These are phyloP conservation scores for Datnioides undecimradiatus DNA, from an alignment of 2,113 vertebrate genomes.

Conservation along the genomic window DNA sequence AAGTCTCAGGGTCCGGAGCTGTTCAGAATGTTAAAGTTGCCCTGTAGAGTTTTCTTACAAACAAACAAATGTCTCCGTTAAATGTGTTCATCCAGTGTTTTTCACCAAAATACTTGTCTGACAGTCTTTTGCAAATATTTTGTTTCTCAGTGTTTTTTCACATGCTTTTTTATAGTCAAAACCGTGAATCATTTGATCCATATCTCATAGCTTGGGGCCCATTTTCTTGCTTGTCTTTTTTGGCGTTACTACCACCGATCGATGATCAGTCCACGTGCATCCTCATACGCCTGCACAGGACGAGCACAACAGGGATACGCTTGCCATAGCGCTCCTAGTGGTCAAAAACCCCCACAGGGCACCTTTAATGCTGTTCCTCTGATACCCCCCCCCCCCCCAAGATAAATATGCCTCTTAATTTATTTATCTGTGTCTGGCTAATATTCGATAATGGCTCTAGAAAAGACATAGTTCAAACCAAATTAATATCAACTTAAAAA, in stretches of 20 bases:
- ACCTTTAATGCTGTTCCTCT: neutral
- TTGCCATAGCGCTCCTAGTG: accelerated
- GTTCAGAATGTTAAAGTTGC: neutral
- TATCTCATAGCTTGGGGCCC: neutral
- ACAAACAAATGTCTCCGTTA: neutral
- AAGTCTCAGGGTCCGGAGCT: neutral
- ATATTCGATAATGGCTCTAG: neutral
- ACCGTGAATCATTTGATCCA: neutral
- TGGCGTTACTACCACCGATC: neutral
- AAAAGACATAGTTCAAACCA: neutral
- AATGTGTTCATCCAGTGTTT: neutral
- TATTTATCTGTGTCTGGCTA: neutral
- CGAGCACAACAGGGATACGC: neutral
- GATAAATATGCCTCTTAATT: neutral
- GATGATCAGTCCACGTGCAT: neutral
- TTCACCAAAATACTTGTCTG: neutral
- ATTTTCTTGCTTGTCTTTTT: neutral
- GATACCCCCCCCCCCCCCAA: neutral
- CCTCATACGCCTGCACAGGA: neutral
- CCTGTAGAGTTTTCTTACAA: neutral
- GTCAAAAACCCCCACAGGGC: neutral
- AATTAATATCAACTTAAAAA: neutral
- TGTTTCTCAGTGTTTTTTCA: too few relatives aligned
- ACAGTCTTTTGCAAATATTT: too few relatives aligned
- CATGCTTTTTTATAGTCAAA: too few relatives aligned